Conservation (phyloP, 2,888 invertebrate genomes). For the Steinernema hermaphroditum region DNA sequence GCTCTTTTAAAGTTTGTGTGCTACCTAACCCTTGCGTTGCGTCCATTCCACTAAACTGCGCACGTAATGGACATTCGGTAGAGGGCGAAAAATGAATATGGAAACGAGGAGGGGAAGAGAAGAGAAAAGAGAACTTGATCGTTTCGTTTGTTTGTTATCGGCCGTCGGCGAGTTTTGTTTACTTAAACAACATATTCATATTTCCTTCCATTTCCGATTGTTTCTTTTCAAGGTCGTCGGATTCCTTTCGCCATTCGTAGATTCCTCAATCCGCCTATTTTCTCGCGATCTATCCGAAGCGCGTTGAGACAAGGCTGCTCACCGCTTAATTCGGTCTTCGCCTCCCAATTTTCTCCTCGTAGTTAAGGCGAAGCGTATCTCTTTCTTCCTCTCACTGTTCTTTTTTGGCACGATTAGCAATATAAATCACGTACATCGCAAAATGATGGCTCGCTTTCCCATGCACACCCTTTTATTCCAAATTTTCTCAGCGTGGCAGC, state of each 20-base stretch:
- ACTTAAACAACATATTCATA: slow-evolving; percentile 31
- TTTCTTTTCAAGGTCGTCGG: slow-evolving; percentile 28
- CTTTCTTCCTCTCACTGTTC: not conserved
- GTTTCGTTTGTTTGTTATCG: slow-evolving; percentile 30
- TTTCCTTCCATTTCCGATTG: slow-evolving; percentile 30
- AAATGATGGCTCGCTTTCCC: not conserved
- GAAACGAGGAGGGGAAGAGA: slow-evolving; percentile 20
- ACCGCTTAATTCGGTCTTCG: slow-evolving; percentile 26
- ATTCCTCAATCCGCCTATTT: slow-evolving; percentile 4
- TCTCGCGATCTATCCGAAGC: slow-evolving; percentile 2
- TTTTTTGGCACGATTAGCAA: slow-evolving; percentile 17
- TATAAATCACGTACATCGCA: slow-evolving; percentile 15
- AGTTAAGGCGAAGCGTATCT: not conserved
- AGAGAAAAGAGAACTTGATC: slow-evolving; percentile 26
- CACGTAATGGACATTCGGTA: slow-evolving; percentile 30
- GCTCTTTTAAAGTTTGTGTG: not conserved
- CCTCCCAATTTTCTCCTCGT: slow-evolving; percentile 15
- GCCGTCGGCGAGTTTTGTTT: slow-evolving; percentile 29
- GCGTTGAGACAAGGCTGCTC: slow-evolving; percentile 14
- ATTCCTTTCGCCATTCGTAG: slow-evolving; percentile 1
- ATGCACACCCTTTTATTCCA: not conserved
- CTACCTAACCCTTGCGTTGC: not conserved
- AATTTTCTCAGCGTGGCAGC: not conserved
- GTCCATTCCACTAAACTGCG: slow-evolving; percentile 15
- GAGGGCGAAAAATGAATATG: slow-evolving; percentile 28